Base-by-base conservation (phyloP, 2,888 invertebrate species). In the Poecilus cupreus region DNA sequence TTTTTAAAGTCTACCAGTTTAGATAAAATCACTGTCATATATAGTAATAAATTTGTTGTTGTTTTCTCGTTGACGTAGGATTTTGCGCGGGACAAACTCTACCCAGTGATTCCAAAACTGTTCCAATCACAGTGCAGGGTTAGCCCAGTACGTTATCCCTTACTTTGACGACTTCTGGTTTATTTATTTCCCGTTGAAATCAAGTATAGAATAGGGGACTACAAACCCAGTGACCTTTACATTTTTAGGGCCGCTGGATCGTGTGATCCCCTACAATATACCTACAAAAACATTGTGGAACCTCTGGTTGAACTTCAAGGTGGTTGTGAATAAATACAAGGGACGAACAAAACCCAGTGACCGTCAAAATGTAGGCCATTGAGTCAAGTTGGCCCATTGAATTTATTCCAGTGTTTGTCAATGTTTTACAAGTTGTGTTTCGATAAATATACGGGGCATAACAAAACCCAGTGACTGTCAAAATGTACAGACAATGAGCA, bases 71-170 rank as follows among this genome's bases (percentile, higher is more conserved):
- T n/a, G n/a, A n/a, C n/a, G n/a, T 26, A 46, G 37, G 80, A 70
- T 51, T 20, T 39, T 39, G 68, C 37, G 70, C 80, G 51, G 80
- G 70, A 51, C 80, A 72, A 80, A 80, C 80, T 51, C 5, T 13
- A 80, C 80, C 80, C 80, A 80, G 80, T 80, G 80, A 72, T 57
- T 54, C n/a, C 39, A n/a, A 51, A 80, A 80, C 3, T 60, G 22
- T 4, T 54, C 24, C 2, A 74, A 46, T 20, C 74, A 43, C 43
- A n/a, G 8, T 4, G 74, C 26, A 74, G 24, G 24, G 74, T 74
- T 20, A 0, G 8, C 46, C 74, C 18, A 20, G 74, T 24, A 3
- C 70, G 10, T 39, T 70, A 8, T 70, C n/a, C 46, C 6, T 13
- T 10, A 3, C 2, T 1, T 54, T 54, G 18, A 10, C 3, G 1